Percentiles rank a stretch among this genome's conserved stretches.
These are phyloP conservation scores for Cantharis lateralis DNA, from an alignment of 2,888 invertebrate genomes.

Conservation along the genomic window DNA sequence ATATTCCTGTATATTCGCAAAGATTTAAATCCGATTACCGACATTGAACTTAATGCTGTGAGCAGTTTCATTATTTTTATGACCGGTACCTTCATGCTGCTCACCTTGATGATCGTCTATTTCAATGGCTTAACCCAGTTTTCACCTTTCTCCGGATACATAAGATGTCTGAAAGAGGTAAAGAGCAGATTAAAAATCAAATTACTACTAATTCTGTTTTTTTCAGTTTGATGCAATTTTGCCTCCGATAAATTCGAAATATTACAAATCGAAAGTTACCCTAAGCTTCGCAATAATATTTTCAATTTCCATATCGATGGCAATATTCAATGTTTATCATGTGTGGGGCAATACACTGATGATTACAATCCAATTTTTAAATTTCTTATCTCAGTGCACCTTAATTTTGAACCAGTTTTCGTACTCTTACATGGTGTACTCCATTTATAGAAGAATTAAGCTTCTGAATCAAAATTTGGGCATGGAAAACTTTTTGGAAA, in stretches of 20 bases:
- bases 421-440: background rate
- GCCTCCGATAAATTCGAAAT: background rate
- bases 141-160: background rate
- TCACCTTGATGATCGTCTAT: background rate
- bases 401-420: background rate
- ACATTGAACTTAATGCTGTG: background rate
- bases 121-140: background rate
- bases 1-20: background rate
- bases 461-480: background rate
- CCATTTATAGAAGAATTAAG: background rate
- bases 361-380: background rate
- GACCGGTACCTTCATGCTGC: background rate
- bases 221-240: background rate
- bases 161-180: slow-evolving; percentile 2
- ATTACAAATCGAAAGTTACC: background rate
- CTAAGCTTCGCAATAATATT: background rate
- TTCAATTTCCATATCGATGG: background rate
- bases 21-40: background rate
- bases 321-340: background rate
- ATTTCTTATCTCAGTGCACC: background rate
- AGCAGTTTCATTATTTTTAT: background rate
- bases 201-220: background rate
- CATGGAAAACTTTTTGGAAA: background rate
- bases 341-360: too few species aligned
- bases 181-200: too few species aligned